Evolutionary conservation across 2,113 vertebrate genomes (phyloP), one percentile per base, ranked within the genome.

Genomic region (Ptyas mucosa): DNA sequence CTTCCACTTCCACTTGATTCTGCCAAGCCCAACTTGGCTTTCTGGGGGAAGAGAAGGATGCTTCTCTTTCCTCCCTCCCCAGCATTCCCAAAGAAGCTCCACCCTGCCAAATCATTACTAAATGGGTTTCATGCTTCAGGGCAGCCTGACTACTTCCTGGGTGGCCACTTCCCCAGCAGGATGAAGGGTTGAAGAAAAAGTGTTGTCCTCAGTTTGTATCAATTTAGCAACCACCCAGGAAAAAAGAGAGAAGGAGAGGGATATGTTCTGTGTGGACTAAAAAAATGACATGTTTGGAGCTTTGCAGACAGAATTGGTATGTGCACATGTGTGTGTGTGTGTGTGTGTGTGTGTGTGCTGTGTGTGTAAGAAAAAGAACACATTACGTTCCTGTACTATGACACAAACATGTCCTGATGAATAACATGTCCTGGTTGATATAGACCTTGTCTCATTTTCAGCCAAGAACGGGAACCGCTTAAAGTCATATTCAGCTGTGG

Each of bases 141-240:
- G 53, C 85, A 87, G 21, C 14, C 52, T 14, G 39, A 20, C 2
- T 49, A 55, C 85, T 88, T 61, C 54, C 90, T 91, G 93, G 93
- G 93, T 93, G 90, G 90, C 90, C 61, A 24, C 8, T 91, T 93
- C n/a, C 89, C 52, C 57, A 53, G 15, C 55, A 61, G 53, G 21
- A 11, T 11, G 23, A 24, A 64, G 29, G 15, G 23, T 1, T 88
- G 49, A 58, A 52, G n/a, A 3, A 53, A 53, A 69, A 26, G 51
- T 1, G 2, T 23, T 34, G 26, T 88, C 57, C 51, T 75, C 21
- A 34, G 26, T 23, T 57, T 55, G 8, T 52, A 24, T 52, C 49
- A 8, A 24, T 24, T 57, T 20, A 75, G 39, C 58, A 90, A 11
- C 85, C 81, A 55, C 24, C 34, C 49, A n/a, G 55, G n/a, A 26